Evolutionary conservation across 2,888 invertebrate genomes (phyloP).

Genomic region (Gastracanthus pulcherrimus): DNA sequence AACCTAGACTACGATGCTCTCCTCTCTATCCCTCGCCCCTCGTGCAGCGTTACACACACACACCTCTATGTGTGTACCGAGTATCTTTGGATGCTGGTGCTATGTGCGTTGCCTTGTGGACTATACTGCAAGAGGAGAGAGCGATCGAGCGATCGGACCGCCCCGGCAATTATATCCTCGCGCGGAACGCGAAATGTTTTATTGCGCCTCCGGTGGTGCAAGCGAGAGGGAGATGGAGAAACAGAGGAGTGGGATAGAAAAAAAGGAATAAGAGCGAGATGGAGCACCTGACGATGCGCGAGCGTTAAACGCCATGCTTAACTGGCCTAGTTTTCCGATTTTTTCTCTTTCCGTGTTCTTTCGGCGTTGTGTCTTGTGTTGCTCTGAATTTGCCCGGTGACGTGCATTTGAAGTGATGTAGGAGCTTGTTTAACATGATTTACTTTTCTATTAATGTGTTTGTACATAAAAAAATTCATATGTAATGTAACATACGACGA

Average conservation of each 20-base stretch:
- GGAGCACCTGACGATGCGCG: slow-evolving; percentile 48
- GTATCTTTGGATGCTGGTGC: slow-evolving; percentile 43
- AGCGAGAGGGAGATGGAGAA: neutral
- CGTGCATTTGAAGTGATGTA: neutral
- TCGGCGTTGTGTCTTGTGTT: too few species aligned
- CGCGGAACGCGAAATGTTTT: slow-evolving; percentile 75
- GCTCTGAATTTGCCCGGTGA: neutral
- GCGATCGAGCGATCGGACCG: slow-evolving; percentile 62
- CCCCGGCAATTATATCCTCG: slow-evolving; percentile 75
- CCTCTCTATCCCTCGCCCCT: slow-evolving; percentile 48
- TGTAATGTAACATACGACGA: too few species aligned
- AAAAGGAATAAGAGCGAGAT: slow-evolving; percentile 57
- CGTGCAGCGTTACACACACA: neutral
- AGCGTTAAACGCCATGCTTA: slow-evolving; percentile 35
- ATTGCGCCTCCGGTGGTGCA: slow-evolving; percentile 64
- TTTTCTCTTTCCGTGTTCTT: too few species aligned
- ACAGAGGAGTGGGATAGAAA: neutral
- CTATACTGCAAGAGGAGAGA: slow-evolving; percentile 54
- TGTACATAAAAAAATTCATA: too few species aligned
- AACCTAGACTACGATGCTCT: slow-evolving; percentile 71
- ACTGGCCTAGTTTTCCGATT: slow-evolving; percentile 41
- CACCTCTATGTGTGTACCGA: neutral
- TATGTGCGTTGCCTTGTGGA: slow-evolving; percentile 40
- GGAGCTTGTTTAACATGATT: too few species aligned
- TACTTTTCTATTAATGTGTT: too few species aligned